Evolutionary conservation across 2,113 vertebrate species (phyloP), one percentile per base, ranked within the genome.

Genomic region (Gymnarchus niloticus): DNA sequence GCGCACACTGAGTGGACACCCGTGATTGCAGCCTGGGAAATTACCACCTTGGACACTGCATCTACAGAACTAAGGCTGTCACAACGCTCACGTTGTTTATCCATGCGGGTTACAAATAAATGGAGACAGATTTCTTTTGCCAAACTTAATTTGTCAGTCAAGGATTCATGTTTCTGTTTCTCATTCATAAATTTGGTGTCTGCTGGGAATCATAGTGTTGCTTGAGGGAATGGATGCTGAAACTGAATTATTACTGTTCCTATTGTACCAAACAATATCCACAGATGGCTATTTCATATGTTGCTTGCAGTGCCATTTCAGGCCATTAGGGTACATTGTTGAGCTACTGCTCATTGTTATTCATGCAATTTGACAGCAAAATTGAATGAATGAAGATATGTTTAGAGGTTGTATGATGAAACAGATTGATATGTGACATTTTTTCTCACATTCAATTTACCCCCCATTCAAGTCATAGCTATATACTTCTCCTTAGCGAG

Each of bases 301-400:
- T 52, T 37, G 48, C 44, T 17, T 84, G 59, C 25, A 84, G 57
- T 69, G 14, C 59, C 19, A 1, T 17, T 69, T 69, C 19, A 3
- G 17, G 59, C 46, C 90, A 89, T 86, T 78, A 81, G 90, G 88
- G 80, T 61, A 87, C 86, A 89, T 83, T 83, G 87, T 8, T 87
- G 65, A 69, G 52, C 88, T 87, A n/a, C 8, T 48, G 7, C 14
- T 44, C 28, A 33, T 37, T 46, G 14, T 10, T 56, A 51, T 37
- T 3, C 6, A 10, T 56, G 10, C 14, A 5, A 14, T 44, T 25
- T 33, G 44, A 41, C n/a, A 23, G 48, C 19, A 48, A 44, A 65
- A 49, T 44, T 82, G 14, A 44, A 37, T 44, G 37, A 82, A 82
- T 28, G 28, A 33, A 49, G 25, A 54, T 0, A 6, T 52, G 51